A percentile compares a stretch with the other conserved stretches of the same genome.
phyloP scores from a whole-genome alignment of 2,888 invertebrate species.

The Criorhina ranunculi region DNA sequence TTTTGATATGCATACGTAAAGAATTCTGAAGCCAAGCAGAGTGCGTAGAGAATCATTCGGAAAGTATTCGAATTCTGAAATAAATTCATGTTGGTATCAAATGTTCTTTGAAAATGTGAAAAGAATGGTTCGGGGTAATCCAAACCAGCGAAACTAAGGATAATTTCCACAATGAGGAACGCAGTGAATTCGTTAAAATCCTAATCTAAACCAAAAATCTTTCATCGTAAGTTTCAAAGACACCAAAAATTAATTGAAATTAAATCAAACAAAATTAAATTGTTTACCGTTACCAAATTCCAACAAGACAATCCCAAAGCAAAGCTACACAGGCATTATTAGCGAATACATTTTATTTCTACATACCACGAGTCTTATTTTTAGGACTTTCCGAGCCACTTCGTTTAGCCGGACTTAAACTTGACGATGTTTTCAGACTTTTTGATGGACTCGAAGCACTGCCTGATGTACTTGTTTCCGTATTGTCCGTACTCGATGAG shows the following conservation, averaged over 20 bases:
- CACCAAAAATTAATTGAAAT: not conserved
- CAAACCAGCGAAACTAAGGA: no score
- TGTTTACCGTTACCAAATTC: slow-evolving; percentile 47
- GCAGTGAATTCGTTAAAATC: no score
- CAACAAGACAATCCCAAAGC: slow-evolving; percentile 51
- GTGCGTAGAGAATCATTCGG: no score
- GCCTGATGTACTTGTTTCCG: slow-evolving; percentile 86
- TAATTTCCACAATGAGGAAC: no score
- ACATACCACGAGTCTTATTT: slow-evolving; percentile 91
- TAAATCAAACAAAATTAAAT: slow-evolving; percentile 7
- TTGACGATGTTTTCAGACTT: slow-evolving; percentile 93
- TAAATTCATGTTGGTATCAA: no score
- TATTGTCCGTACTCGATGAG: slow-evolving; percentile 86
- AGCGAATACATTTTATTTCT: slow-evolving; percentile 11
- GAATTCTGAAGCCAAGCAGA: no score
- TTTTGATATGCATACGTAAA: no score
- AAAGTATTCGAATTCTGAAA: no score
- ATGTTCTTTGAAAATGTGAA: no score
- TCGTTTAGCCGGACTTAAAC: slow-evolving; percentile 93
- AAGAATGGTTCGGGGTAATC: no score
- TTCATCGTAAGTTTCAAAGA: not conserved
- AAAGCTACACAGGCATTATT: slow-evolving; percentile 58
- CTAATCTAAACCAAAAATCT: no score
- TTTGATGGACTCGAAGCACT: slow-evolving; percentile 93
- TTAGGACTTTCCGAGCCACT: slow-evolving; percentile 93